Conservation (phyloP, 2,797 vertebrate species). For the Philypnodon macrostomus region DNA sequence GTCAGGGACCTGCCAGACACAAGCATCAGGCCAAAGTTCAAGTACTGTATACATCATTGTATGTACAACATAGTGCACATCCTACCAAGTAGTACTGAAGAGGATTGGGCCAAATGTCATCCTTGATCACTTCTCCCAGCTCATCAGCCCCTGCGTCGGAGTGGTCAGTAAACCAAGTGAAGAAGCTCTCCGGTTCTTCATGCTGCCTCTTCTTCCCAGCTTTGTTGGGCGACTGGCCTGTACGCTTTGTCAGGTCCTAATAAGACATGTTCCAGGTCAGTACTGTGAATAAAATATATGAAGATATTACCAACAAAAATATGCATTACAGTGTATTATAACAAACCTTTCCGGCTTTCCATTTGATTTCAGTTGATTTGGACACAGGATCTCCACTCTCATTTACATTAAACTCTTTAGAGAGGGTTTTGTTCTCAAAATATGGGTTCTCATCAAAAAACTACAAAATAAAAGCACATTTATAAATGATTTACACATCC, state of each 20-base stretch:
- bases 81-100: slow-evolving; percentile 94
- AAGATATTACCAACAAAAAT: too few relatives aligned
- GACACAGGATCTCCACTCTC: slow-evolving; percentile 96
- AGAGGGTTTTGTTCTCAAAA: slow-evolving; percentile 98
- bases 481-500: not conserved
- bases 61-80: not conserved
- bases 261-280: not conserved
- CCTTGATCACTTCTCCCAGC: slow-evolving; percentile 94
- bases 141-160: slow-evolving; percentile 94
- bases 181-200: slow-evolving; percentile 98
- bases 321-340: too few relatives aligned
- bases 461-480: slow-evolving; percentile 57
- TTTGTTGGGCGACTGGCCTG: slow-evolving; percentile 92
- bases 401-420: slow-evolving; percentile 98
- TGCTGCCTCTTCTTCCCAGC: slow-evolving; percentile 95
- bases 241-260: slow-evolving; percentile 94
- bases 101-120: slow-evolving; percentile 96
- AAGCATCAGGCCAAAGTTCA: not conserved
- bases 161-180: slow-evolving; percentile 97
- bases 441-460: slow-evolving; percentile 98
- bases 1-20: slow-evolving; percentile 84
- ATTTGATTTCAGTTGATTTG: slow-evolving; percentile 97
- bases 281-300: not conserved
- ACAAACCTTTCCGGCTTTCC: slow-evolving; percentile 94
- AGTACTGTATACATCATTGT: not conserved